These are phyloP conservation scores for Rhopalosiphum maidis DNA, from an alignment of 1,140 invertebrate genomes.

Conservation along the genomic window DNA sequence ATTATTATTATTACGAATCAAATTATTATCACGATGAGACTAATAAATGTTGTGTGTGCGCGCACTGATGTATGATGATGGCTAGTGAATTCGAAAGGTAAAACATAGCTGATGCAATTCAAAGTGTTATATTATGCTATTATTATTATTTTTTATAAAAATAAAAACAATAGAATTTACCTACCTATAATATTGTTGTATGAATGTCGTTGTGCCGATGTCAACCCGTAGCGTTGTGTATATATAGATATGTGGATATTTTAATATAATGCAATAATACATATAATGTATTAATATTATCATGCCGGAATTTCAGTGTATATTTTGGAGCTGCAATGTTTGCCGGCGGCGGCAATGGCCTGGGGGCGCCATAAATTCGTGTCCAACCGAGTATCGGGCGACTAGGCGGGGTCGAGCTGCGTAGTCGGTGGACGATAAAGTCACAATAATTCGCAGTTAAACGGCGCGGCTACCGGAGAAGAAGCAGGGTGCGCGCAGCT, in stretches of 20 bases:
- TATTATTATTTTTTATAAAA: not conserved
- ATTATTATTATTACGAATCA: not conserved
- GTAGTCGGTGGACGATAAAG: slow-evolving; percentile 7
- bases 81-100: not conserved
- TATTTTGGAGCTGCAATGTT: not conserved
- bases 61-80: too few relatives aligned
- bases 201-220: not conserved
- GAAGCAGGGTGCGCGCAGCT: not conserved
- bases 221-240: not conserved
- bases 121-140: not conserved
- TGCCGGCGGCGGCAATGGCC: not conserved
- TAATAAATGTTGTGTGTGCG: not conserved
- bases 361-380: not conserved
- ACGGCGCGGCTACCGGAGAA: not conserved
- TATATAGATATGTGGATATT: too few relatives aligned
- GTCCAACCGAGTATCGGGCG: not conserved
- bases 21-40: not conserved
- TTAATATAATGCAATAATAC: not conserved
- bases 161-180: too few relatives aligned
- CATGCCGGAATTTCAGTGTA: not conserved
- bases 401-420: not conserved
- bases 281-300: not conserved
- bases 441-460: slow-evolving; percentile 50
- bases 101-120: not conserved
- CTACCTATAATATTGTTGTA: not conserved